Percentiles rank a stretch among this genome's conserved stretches.
phyloP scores from a whole-genome alignment of 1,140 invertebrate species.

The Drosophila neocordata region DNA sequence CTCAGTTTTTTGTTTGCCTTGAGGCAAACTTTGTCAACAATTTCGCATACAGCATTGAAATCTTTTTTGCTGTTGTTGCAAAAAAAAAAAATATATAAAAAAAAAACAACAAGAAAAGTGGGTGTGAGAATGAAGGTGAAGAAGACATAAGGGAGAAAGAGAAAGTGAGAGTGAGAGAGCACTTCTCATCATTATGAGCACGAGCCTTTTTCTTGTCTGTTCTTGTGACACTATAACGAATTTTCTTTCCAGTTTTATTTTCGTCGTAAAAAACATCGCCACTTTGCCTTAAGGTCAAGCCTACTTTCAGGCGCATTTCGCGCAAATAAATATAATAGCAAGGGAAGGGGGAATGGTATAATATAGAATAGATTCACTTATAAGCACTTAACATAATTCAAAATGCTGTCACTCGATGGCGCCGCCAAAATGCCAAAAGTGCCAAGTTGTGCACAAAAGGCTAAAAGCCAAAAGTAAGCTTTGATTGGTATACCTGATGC shows the following conservation, averaged over 20 bases:
- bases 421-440: conserved; percentile 31
- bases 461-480: conserved; percentile 7
- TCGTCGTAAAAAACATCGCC: conserved; percentile 18
- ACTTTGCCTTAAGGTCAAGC: conserved; percentile 67
- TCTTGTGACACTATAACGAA: conserved; percentile 65
- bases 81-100: conserved; percentile 59
- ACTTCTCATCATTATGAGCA: conserved; percentile 62
- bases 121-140: neutral
- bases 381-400: conserved; percentile 66
- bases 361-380: conserved; percentile 20
- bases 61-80: conserved; percentile 67
- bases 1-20: conserved; percentile 65
- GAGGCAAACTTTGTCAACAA: conserved; percentile 79
- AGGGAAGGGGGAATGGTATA: neutral
- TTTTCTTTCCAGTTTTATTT: conserved; percentile 40
- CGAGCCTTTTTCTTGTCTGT: conserved; percentile 26
- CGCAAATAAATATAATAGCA: conserved; percentile 68
- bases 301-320: conserved; percentile 55
- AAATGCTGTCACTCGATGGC: conserved; percentile 45
- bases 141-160: neutral
- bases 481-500: neutral
- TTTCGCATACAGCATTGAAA: conserved; percentile 76
- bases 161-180: conserved; percentile 16
- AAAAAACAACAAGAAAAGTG: conserved; percentile 16
- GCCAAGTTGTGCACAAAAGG: conserved; percentile 14